These are phyloP conservation scores for Bryconaethiops microstoma DNA, from an alignment of 2,797 vertebrate genomes.

Conservation along the genomic window DNA sequence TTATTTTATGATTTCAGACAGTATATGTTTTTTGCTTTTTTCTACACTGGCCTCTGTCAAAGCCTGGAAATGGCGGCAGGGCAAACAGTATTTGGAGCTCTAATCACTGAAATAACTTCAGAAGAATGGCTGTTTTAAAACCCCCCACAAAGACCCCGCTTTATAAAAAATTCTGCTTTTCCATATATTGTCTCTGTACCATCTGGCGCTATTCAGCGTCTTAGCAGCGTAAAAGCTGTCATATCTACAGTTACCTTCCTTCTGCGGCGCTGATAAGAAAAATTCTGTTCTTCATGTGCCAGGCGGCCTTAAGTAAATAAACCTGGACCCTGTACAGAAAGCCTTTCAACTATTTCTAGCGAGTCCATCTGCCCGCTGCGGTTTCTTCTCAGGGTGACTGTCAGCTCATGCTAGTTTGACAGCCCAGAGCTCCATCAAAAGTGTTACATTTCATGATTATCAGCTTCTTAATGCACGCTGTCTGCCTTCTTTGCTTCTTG, in stretches of 20 bases:
- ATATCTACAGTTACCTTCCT: not conserved
- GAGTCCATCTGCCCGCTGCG: constrained; percentile 7
- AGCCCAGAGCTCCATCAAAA: not conserved
- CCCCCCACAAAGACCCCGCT: not conserved
- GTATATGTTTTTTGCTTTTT: no score
- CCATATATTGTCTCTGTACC: not conserved
- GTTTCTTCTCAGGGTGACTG: constrained; percentile 20
- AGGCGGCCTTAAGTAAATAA: constrained; percentile 35
- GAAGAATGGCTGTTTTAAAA: not conserved
- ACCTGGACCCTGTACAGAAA: not conserved
- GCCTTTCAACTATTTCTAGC: constrained; percentile 5
- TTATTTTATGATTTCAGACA: no score
- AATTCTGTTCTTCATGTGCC: not conserved
- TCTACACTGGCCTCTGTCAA: not conserved
- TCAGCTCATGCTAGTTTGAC: not conserved
- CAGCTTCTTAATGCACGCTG: not conserved
- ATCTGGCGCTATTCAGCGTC: not conserved
- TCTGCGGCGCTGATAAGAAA: not conserved
- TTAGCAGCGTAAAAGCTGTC: not conserved
- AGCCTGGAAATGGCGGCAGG: not conserved
- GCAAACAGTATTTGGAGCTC: not conserved
- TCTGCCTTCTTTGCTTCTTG: not conserved
- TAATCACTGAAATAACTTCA: not conserved
- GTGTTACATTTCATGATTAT: constrained; percentile 1
- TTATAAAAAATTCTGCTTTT: not conserved